Percentiles rank a stretch among this genome's conserved stretches.
These are phyloP conservation scores for Lepus townsendii DNA, from an alignment of 2,797 vertebrate genomes.

Conservation along the genomic window DNA sequence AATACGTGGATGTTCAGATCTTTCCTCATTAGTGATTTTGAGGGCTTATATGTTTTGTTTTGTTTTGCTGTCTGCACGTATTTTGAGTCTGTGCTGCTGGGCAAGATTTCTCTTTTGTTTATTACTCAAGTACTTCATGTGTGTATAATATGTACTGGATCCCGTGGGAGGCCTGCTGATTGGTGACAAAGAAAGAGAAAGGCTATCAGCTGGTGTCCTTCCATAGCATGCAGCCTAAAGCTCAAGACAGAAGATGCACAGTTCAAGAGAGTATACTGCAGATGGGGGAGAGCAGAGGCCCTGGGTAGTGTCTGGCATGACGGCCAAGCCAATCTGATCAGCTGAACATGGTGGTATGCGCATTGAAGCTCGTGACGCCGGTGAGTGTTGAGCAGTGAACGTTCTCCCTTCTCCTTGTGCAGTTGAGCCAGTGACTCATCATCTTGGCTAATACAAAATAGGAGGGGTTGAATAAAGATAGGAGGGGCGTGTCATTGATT, in stretches of 20 bases:
- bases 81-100: not conserved
- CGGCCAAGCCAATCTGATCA: not conserved
- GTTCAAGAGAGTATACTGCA: not conserved
- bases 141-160: not conserved
- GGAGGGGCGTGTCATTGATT: not conserved
- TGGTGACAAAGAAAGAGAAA: not conserved
- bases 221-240: not conserved
- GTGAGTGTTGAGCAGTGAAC: not conserved
- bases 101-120: not conserved
- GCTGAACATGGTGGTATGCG: not conserved
- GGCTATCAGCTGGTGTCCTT: not conserved
- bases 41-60: not conserved
- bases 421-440: not conserved
- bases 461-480: not conserved
- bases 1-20: not conserved
- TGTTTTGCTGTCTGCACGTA: not conserved
- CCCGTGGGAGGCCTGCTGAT: not conserved
- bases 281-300: not conserved
- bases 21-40: not conserved
- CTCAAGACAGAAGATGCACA: not conserved
- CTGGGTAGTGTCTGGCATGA: fast-evolving
- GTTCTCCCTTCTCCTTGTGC: not conserved
- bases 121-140: not conserved
- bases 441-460: not conserved
- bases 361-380: not conserved